Percentiles rank a stretch among this genome's conserved stretches.
Conservation (phyloP, 2,888 invertebrate species). For the Pyrocoelia pectoralis region DNA sequence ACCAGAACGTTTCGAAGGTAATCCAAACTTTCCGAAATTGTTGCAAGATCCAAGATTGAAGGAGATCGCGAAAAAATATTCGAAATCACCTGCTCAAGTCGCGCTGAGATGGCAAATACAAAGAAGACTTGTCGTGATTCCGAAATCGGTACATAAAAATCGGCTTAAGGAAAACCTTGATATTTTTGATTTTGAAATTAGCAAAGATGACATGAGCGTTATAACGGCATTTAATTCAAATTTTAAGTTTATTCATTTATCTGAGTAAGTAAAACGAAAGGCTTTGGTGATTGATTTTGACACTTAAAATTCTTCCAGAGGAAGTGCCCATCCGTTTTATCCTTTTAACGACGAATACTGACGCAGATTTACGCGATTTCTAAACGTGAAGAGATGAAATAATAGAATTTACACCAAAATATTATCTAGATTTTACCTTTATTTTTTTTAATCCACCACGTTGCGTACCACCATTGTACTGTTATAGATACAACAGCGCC, state of each 20-base stretch:
- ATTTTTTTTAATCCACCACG: no score
- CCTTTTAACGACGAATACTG: slow-evolving; percentile 7
- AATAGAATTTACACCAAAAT: no score
- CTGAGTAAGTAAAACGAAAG: background rate
- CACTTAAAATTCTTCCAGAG: background rate
- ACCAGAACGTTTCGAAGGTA: slow-evolving; percentile 82
- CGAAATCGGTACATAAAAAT: slow-evolving; percentile 68
- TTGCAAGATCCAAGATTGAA: slow-evolving; percentile 74
- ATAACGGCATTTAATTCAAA: slow-evolving; percentile 71
- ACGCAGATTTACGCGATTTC: no score
- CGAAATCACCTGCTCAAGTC: slow-evolving; percentile 73
- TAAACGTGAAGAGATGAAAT: no score
- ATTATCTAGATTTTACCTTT: no score
- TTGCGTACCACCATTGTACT: no score
- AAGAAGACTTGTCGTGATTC: slow-evolving; percentile 56
- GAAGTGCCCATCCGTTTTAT: background rate
- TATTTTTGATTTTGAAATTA: slow-evolving; percentile 69
- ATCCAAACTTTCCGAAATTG: slow-evolving; percentile 73
- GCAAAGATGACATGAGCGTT: slow-evolving; percentile 56
- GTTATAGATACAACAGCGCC: no score
- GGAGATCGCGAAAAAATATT: slow-evolving; percentile 66
- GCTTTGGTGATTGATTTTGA: background rate
- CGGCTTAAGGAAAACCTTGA: slow-evolving; percentile 69
- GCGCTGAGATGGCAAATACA: slow-evolving; percentile 57
- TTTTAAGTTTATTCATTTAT: background rate